phyloP scores from a whole-genome alignment of 2,113 vertebrate species.

The Alces alces region DNA sequence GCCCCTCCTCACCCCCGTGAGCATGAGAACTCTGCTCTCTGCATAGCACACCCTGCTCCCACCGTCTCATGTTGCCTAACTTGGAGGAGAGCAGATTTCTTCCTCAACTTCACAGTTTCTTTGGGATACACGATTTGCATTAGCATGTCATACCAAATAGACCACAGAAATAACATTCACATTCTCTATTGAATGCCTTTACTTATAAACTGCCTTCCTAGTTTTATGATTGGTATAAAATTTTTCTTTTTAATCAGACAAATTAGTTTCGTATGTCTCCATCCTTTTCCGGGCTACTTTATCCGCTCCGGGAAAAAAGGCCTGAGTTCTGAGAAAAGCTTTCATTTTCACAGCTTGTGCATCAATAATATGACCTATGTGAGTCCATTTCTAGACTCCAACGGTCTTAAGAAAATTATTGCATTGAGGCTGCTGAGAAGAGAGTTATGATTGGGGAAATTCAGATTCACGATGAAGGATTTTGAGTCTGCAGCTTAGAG shows the following conservation, averaged over 20 bases:
- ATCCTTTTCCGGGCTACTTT: conserved; percentile 49
- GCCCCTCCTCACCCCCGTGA: conserved; percentile 62
- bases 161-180: conserved; percentile 76
- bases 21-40: not conserved
- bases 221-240: conserved; percentile 77
- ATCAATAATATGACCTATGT: conserved; percentile 32
- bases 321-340: conserved; percentile 33
- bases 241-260: conserved; percentile 68
- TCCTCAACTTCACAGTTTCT: conserved; percentile 83
- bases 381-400: not conserved
- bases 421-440: conserved; percentile 33
- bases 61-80: conserved; percentile 70
- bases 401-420: conserved; percentile 24
- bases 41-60: conserved; percentile 43
- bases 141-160: conserved; percentile 73
- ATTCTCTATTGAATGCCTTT: conserved; percentile 72
- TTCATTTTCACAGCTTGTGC: conserved; percentile 65
- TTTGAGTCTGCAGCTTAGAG: not conserved
- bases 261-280: conserved; percentile 66
- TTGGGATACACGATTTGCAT: conserved; percentile 73
- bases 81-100: conserved; percentile 76
- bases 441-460: not conserved
- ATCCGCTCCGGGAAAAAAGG: conserved; percentile 13
- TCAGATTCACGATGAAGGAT: not conserved
- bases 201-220: conserved; percentile 67